Base-by-base conservation (phyloP, 2,888 invertebrate genomes). In the Troides aeacus region DNA sequence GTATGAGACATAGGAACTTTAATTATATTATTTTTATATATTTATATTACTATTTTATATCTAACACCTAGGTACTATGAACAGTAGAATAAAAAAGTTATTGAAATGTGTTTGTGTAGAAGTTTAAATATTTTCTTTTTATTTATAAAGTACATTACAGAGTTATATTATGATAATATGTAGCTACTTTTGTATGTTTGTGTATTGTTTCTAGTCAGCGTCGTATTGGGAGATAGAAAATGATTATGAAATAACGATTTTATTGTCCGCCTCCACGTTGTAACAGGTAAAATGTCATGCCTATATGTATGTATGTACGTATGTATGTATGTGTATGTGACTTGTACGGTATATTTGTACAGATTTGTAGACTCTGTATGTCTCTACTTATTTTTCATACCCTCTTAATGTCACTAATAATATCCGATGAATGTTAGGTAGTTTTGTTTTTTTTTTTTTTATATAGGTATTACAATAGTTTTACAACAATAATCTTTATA, bases 181-280 rank as follows among this genome's bases (percentile, higher is more conserved):
- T 66, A 70, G 70, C 30, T 72, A 67, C 68, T 65, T 60, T 66
- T 71, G 69, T 74, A 70, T 66, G 70, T 71, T 56, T 74, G 71
- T 78, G 73, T 76, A 74, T 74, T 76, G 76, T 76, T 77, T 75
- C 74, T 79, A 79, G 80, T 79, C 77, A 70, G 80, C 80, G 77
- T 77, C 75, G 74, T 76, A 75, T 78, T 77, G 79, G 78, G 78
- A 79, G 73, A 74, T 79, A 79, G 79, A 78, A 71, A 78, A 79
- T 79, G 76, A 79, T 74, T 80, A 74, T 79, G 77, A 79, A 74
- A 77, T 80, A 77, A 77, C 77, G 75, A 72, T 77, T 75, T 77
- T 79, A 77, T 76, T 79, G 76, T 78, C 76, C 71, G 72, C 77
- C 69, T 77, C 78, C 65, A 73, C 79, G 75, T 75, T 79, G 71